Evolutionary conservation across 2,797 vertebrate species (phyloP), one percentile per base, ranked within the genome.

Genomic region (Ambastaia sidthimunki): DNA sequence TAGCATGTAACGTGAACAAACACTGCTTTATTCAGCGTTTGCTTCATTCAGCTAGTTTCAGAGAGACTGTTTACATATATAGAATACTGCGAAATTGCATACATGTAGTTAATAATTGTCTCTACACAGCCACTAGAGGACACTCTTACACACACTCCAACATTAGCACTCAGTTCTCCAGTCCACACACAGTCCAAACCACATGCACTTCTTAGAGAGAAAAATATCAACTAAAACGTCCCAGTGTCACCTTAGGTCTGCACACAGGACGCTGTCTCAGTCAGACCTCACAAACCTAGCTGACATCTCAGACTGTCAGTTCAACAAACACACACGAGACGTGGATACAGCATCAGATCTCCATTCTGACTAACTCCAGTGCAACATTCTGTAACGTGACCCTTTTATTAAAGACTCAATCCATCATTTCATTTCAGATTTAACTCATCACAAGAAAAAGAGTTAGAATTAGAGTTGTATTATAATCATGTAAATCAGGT

Each of bases 121-220:
- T 50, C 48, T 44, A 37, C 7, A 16, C 2, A 3, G 25, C 48
- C 83, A 79, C 71, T 60, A 82, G 80, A 66, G 54, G 71, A 13
- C 7, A n/a, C 76, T 65, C 21, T 71, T 2, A 57, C 23, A 19
- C 21, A 16, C 54, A 65, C 37, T 41, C 34, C 4, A 21, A 52
- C 59, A 34, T 2, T 1, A 62, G 11, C 16, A 3, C 21, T 18
- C 25, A 62, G 65, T 13, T 41, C 23, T 63, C 19, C 6, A 21
- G 67, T 23, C 2, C 55, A 50, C 54, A 48, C 50, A 60, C 12
- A 48, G 59, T 52, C 74, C 47, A 75, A 63, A 62, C 72, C 55
- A 54, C 60, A 62, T 19, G 25, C 44, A 47, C 57, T 75, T 28
- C 54, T 63, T 50, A 62, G 18, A 60, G 65, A 52, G 19, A 7